These are phyloP conservation scores for Pocillopora verrucosa DNA, from an alignment of 64 coral and sea anemone genomes.

Conservation along the genomic window DNA sequence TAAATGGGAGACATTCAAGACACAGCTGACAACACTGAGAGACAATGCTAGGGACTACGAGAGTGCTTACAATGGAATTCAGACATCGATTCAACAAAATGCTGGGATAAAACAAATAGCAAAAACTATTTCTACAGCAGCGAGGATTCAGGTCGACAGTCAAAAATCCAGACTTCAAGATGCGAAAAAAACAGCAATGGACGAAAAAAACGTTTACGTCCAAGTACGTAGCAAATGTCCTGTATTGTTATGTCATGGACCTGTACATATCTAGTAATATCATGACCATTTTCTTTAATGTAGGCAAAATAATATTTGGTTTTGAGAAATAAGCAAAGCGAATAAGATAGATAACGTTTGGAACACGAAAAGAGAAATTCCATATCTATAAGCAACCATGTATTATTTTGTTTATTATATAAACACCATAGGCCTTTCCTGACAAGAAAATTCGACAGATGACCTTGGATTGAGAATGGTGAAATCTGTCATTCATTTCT, in stretches of 20 bases:
- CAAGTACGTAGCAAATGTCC: background rate
- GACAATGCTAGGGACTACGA: background rate
- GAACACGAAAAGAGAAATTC: too few relatives aligned
- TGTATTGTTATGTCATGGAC: background rate
- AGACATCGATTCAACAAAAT: background rate
- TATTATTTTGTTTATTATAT: too few relatives aligned
- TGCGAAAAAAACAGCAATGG: background rate
- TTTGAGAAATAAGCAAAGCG: too few relatives aligned
- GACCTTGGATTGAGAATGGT: too few relatives aligned
- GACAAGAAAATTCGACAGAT: too few relatives aligned
- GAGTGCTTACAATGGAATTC: conserved; percentile 5
- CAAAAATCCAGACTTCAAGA: background rate
- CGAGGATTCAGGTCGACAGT: background rate
- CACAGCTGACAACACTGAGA: background rate
- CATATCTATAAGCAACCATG: too few relatives aligned
- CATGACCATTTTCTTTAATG: too few relatives aligned
- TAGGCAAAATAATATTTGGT: too few relatives aligned
- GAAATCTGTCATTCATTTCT: too few relatives aligned
- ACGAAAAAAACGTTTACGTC: conserved; percentile 19
- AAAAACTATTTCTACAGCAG: background rate
- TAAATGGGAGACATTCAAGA: conserved; percentile 7
- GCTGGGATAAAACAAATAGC: background rate
- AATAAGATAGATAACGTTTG: too few relatives aligned
- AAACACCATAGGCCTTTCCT: too few relatives aligned
- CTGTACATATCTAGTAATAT: background rate